phyloP scores from a whole-genome alignment of 37 sponge, comb jelly and placozoan genomes.

The Aphrocallistes beatrix region DNA sequence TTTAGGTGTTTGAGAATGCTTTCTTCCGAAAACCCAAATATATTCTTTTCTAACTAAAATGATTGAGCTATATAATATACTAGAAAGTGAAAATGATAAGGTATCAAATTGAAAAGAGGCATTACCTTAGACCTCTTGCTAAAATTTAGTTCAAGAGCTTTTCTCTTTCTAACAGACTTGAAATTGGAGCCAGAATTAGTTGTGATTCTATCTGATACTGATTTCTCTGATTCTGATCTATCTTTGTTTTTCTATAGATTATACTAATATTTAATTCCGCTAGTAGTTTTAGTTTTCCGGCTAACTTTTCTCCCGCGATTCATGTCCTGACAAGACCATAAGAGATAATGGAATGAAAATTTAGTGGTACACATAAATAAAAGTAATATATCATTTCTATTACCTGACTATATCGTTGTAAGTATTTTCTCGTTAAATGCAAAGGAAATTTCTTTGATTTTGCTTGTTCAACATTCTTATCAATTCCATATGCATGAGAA shows the following conservation, averaged over 20 bases:
- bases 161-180: not conserved
- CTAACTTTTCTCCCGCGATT: not conserved
- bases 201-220: not conserved
- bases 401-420: not conserved
- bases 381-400: not conserved
- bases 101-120: not conserved
- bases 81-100: no score
- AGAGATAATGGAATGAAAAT: not conserved
- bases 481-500: not conserved
- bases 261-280: not conserved
- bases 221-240: not conserved
- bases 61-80: no score
- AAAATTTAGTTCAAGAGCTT: not conserved
- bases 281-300: no score
- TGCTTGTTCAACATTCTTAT: not conserved
- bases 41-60: not conserved
- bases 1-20: not conserved
- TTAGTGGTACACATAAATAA: not conserved
- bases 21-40: not conserved
- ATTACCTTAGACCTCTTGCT: not conserved
- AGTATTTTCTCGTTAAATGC: not conserved
- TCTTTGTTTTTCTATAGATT: not conserved
- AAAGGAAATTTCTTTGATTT: not conserved
- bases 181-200: no score
- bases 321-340: not conserved